Conservation (phyloP, 37 sponge, comb jelly and placozoan species). For the Theonella swinhoei region DNA sequence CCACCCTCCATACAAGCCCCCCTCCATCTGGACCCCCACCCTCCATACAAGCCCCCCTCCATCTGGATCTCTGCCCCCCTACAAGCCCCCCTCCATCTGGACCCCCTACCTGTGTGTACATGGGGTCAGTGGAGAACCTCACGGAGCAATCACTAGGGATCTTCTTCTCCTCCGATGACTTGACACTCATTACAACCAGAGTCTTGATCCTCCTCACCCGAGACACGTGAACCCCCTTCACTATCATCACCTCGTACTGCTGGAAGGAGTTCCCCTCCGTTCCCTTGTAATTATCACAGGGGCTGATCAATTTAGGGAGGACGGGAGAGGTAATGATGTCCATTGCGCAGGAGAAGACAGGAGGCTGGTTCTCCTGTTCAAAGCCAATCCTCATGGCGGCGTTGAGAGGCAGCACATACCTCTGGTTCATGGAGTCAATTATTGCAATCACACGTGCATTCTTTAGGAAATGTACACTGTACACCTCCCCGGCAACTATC, state of each 20-base stretch:
- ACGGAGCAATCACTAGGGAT: conserved; percentile 21
- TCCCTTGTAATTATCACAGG: neutral
- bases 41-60: too few species aligned
- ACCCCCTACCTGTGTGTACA: neutral
- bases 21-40: too few species aligned
- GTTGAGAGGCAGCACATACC: neutral
- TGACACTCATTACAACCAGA: neutral
- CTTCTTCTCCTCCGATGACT: conserved; percentile 9
- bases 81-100: too few species aligned
- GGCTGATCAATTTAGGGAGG: conserved; percentile 23
- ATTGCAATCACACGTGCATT: conserved; percentile 23
- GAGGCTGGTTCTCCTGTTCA: neutral
- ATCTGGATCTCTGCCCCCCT: too few species aligned
- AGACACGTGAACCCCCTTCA: neutral
- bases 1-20: too few species aligned
- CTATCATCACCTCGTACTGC: conserved; percentile 3
- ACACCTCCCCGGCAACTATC: conserved; percentile 48
- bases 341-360: neutral
- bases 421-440: neutral
- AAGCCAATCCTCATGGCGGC: neutral
- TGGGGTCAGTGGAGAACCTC: conserved; percentile 43
- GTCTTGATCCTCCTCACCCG: neutral
- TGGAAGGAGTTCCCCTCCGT: neutral
- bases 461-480: conserved; percentile 64
- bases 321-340: neutral